A percentile compares a stretch with the other conserved stretches of the same genome.
phyloP scores from a whole-genome alignment of 2,888 invertebrate species.

The Lycia hirtaria region DNA sequence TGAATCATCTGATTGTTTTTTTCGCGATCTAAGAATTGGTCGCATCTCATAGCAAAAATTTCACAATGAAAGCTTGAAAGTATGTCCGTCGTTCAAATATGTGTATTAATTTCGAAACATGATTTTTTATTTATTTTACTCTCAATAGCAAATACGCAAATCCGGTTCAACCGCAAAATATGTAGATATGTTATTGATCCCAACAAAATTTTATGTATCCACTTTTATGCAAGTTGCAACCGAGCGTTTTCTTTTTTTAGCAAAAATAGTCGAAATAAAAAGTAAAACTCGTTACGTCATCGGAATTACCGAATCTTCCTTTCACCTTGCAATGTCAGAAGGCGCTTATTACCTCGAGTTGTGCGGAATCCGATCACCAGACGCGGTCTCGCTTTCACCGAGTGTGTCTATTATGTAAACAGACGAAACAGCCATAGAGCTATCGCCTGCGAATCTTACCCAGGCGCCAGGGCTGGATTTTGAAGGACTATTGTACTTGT shows the following conservation, averaged over 20 bases:
- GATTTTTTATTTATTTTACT: neutral
- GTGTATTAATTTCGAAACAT: neutral
- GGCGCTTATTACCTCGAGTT: constrained; percentile 49
- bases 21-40: no score
- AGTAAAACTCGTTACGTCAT: constrained; percentile 31
- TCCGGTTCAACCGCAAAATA: constrained; percentile 11
- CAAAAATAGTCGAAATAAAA: constrained; percentile 12
- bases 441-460: constrained; percentile 51
- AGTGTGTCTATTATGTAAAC: constrained; percentile 57
- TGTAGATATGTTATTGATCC: constrained; percentile 24
- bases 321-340: constrained; percentile 46
- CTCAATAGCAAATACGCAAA: constrained; percentile 10
- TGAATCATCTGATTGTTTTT: no score
- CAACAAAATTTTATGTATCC: constrained; percentile 21
- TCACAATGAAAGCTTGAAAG: no score
- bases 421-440: constrained; percentile 52
- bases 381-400: constrained; percentile 53
- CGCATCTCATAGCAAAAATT: no score
- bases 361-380: constrained; percentile 53
- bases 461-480: no score
- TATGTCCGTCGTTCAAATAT: neutral
- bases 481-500: no score
- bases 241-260: constrained; percentile 7
- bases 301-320: constrained; percentile 36
- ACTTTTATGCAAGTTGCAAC: neutral